Base-by-base conservation (phyloP, 1,140 invertebrate species). In the Drosophila sucinea region DNA sequence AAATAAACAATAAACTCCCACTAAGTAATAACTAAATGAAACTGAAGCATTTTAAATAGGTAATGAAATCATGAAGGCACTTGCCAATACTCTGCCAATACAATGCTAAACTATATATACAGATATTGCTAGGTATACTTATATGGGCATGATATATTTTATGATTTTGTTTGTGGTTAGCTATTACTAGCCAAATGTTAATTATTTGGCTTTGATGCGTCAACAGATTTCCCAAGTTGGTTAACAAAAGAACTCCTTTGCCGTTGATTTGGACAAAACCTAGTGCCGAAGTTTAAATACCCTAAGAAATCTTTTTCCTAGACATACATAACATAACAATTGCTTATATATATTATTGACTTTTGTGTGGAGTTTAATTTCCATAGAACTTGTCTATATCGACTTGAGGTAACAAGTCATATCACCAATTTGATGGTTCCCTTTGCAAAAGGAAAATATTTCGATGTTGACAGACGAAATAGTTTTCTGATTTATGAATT, bases 121-220 rank as follows among this genome's bases (percentile, higher is more conserved):
- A 7, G 2, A 47, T 8, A 23, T 25, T 17, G 17, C 17, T 17
- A 17, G 17, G 23, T 8, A 25, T 25, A 25, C 2, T 7, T 8
- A 25, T 17, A 25, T 8, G 7, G 7, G 2, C 4, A 44, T 23
- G 17, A 17, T 17, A 17, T 61, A 41, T 58, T 33, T 32, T 35
- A 33, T 17, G 41, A 54, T 60, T 11, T 3, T 32, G 25, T 60
- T 55, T 55, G 29, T 29, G 27, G 29, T 0, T 27, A 23, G 29
- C 17, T 17, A 17, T 17, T 35, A 38, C 35, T 29, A 60, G 32
- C 17, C 30, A 33, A 70, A 44, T 56, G 3, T 60, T 10, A 54
- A 51, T 10, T 27, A 60, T 33, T 33, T 47, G 3, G 23, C 35
- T 47, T 27, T 25, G 23, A 8, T 1, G 17, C 25, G 51, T 23